A percentile compares a stretch with the other conserved stretches of the same genome.
These are phyloP conservation scores for Ardeotis arabs DNA, from an alignment of 2,113 vertebrate species.

Conservation along the genomic window DNA sequence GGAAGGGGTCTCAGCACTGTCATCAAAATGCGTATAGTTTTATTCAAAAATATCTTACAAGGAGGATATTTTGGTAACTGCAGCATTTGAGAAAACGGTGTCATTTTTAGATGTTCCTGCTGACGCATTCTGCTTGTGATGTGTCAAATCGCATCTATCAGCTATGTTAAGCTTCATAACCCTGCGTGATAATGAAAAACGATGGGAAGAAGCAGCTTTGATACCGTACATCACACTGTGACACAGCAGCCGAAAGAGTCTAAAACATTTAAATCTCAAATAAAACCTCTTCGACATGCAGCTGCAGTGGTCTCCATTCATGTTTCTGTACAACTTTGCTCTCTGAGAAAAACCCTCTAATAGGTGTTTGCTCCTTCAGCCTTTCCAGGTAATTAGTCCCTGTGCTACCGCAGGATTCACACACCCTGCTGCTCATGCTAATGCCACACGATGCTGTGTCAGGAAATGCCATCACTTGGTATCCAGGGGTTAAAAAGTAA, in stretches of 20 bases:
- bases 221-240: not conserved
- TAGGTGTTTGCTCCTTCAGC: slow-evolving; percentile 35
- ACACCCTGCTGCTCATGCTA: not conserved
- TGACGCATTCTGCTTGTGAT: not conserved
- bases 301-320: not conserved
- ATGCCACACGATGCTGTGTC: not conserved
- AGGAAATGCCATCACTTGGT: not conserved
- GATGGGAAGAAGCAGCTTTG: not conserved
- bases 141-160: not conserved
- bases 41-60: not conserved
- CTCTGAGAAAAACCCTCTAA: not conserved
- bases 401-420: not conserved
- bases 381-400: slow-evolving; percentile 55
- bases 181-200: not conserved
- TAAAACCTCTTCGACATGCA: not conserved
- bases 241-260: not conserved
- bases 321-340: not conserved
- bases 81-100: not conserved
- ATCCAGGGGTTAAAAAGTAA: not conserved
- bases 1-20: not conserved
- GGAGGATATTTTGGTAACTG: not conserved
- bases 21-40: not conserved
- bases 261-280: not conserved
- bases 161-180: not conserved
- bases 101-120: not conserved